Evolutionary conservation across 2,888 invertebrate species (phyloP).

Genomic region (Meiosimyza decipiens): DNA sequence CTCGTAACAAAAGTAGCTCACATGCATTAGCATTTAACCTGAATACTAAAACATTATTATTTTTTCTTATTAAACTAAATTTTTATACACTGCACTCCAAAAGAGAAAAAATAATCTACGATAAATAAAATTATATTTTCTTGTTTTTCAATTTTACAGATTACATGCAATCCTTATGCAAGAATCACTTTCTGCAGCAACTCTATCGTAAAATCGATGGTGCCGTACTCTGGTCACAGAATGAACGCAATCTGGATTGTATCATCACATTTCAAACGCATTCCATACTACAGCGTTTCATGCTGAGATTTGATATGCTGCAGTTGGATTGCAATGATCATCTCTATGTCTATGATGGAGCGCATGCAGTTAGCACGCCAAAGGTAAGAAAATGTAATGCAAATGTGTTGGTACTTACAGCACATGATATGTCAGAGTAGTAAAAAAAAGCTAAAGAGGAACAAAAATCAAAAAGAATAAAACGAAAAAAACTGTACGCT

Average conservation of each 20-base stretch:
- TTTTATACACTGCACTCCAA: not conserved
- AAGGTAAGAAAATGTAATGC: constrained; percentile 73
- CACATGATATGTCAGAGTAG: too few relatives aligned
- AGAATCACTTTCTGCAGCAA: constrained; percentile 88
- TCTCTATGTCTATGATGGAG: constrained; percentile 91
- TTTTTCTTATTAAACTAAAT: too few relatives aligned
- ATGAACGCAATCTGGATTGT: constrained; percentile 91
- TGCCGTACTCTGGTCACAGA: constrained; percentile 88
- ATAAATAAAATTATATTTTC: not conserved
- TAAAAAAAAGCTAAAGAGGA: too few relatives aligned
- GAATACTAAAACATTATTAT: too few relatives aligned
- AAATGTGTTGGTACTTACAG: too few relatives aligned
- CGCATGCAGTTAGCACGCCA: constrained; percentile 86
- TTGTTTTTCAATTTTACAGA: constrained; percentile 68
- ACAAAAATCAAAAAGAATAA: not conserved
- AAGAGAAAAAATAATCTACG: not conserved
- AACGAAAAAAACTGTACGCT: constrained; percentile 3
- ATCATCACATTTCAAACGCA: constrained; percentile 95
- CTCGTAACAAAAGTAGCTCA: too few relatives aligned
- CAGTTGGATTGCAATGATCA: constrained; percentile 95
- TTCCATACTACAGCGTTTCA: constrained; percentile 92
- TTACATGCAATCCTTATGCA: constrained; percentile 90
- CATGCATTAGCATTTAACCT: too few relatives aligned
- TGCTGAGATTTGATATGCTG: constrained; percentile 91
- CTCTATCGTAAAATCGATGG: constrained; percentile 92